Evolutionary conservation across 1,140 invertebrate genomes (phyloP), one percentile per base, ranked within the genome.

Genomic region (Chymomyza costata): DNA sequence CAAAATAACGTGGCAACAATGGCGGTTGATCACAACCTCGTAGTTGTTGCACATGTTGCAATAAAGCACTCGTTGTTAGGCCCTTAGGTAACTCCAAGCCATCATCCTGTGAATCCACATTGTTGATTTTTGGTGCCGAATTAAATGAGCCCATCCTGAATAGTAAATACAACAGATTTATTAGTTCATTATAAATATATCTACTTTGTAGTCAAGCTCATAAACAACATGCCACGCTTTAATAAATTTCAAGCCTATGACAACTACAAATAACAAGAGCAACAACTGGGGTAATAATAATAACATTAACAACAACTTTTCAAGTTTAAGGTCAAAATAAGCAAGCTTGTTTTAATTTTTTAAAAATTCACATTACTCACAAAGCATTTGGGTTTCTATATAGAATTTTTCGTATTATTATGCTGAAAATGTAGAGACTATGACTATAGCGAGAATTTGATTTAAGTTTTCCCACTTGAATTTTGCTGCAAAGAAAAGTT

Each of bases 91-190:
- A 62, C 17, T 87, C 74, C 8, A 92, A 59, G 51, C 90, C 88
- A 58, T 89, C 86, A 76, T 92, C 91, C 82, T 91, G 89, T 8
- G 85, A 85, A 74, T 92, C 91, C 54, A 89, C 87, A 70, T 91
- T 91, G 48, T 88, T 82, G 44, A 92, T 90, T 82, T 91, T 90
- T 37, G 90, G 90, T 5, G 90, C 86, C 16, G 91, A 91, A 35
- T 90, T 91, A 59, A 92, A 92, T 82, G 91, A 92, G 19, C 91
- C 91, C 91, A 93, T 93, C 83, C 91, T 93, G 81, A 2, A 88
- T 34, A n/a, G 31, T 34, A 88, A 71, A 64, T 58, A 68, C 2
- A 6, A 3, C 2, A 3, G 7, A 16, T 13, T 35, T 30, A 32
- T 40, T 18, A n/a, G 32, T 10, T 21, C 13, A 15, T 3, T 18